Base-by-base conservation (phyloP, 1,140 invertebrate species). In the Drosophila pseudoobscura region DNA sequence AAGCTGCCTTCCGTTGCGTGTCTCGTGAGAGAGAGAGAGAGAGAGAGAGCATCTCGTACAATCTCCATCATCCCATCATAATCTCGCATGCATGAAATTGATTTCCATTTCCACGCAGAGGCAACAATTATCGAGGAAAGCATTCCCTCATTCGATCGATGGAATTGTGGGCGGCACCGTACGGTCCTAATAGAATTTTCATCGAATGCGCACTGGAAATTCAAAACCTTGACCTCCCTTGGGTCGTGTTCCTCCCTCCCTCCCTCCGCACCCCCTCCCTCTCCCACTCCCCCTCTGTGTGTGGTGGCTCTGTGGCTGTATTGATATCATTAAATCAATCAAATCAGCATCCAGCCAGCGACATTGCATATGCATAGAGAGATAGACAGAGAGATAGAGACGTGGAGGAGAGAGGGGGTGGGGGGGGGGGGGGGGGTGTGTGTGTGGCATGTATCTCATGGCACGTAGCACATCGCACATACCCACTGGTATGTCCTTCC, bases 311-410 rank as follows among this genome's bases (percentile, higher is more conserved):
- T 26, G 35, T 39, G 11, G 35, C 35, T 13, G 35, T 54, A 73
- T 74, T 47, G 58, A 69, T 62, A 75, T 55, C 78, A 63, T 70
- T 60, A 73, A 78, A 75, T 84, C 78, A 87, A 82, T 87, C 78
- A 85, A 82, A 88, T 75, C 78, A 82, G 49, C 52, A 59, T 53
- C 24, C 58, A 60, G 6, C 56, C 57, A 71, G 60, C 44, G 64
- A 57, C 39, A 52, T 75, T 69, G 54, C 39, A 52, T 78, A 69
- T 39, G 11, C 35, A 39, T 39, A 39, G 35, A 3, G 35, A 39
- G 35, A 17, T 0, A 17, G 17, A 39, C 13, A 39, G 35, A 3
- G 35, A 39, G 35, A 17, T 0, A 17, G 17, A 17, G 9, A 35
- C 9, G 3, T 35, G 35, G 9, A 3, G 41, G 6, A 29, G 2